A percentile compares a stretch with the other conserved stretches of the same genome.
Conservation (phyloP, 2,797 vertebrate species). For the Enteromius unitaeniatus region DNA sequence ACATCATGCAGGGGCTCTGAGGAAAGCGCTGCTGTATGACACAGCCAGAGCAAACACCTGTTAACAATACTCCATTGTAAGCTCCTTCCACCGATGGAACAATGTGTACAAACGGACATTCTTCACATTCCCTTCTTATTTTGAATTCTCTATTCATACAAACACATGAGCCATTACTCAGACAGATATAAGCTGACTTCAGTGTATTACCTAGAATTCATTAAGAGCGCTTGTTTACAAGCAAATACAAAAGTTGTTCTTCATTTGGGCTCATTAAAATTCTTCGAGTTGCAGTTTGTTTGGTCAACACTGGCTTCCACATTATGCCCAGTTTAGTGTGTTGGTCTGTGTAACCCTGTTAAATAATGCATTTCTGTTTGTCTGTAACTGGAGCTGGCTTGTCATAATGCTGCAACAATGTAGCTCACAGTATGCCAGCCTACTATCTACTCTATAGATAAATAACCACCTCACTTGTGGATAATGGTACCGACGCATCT, state of each 20-base stretch:
- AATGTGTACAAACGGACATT: constrained; percentile 58
- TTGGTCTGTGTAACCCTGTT: constrained; percentile 19
- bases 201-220: constrained; percentile 19
- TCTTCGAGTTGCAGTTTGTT: not conserved
- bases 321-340: not conserved
- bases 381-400: constrained; percentile 8
- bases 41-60: constrained; percentile 66
- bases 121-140: constrained; percentile 68
- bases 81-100: constrained; percentile 46
- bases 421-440: not conserved
- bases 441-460: not conserved
- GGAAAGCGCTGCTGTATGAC: constrained; percentile 44
- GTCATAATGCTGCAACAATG: not conserved
- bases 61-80: constrained; percentile 68
- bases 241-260: constrained; percentile 6
- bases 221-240: not conserved
- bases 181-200: constrained; percentile 13
- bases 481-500: constrained; percentile 7
- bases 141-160: constrained; percentile 46
- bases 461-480: not conserved
- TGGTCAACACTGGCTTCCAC: constrained; percentile 2
- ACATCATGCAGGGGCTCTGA: constrained; percentile 19
- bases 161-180: constrained; percentile 25
- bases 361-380: constrained; percentile 27
- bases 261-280: constrained; percentile 3